These are phyloP conservation scores for Mesoligia furuncula DNA, from an alignment of 2,888 invertebrate species.

Conservation along the genomic window DNA sequence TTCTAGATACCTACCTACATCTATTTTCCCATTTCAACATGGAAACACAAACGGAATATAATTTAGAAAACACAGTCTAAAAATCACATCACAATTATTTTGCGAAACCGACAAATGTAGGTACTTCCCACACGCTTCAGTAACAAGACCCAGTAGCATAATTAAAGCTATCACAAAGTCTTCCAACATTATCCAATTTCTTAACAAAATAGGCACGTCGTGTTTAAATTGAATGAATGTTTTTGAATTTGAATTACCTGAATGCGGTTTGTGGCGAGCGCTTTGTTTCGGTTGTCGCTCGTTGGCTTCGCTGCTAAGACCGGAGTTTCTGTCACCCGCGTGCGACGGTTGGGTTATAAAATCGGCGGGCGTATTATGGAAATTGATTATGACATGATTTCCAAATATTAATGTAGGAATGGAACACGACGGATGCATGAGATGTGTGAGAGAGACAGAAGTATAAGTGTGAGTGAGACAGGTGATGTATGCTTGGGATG, in stretches of 20 bases:
- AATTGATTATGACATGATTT: constrained; percentile 12
- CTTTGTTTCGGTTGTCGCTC: constrained; percentile 63
- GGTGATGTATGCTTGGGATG: too few species aligned
- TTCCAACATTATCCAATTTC: constrained; percentile 38
- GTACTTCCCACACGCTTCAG: neutral
- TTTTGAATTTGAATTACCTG: constrained; percentile 61
- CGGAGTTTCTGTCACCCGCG: constrained; percentile 62
- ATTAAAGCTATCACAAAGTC: constrained; percentile 17
- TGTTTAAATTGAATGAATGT: constrained; percentile 59
- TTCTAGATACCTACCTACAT: too few species aligned
- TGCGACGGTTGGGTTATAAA: constrained; percentile 45
- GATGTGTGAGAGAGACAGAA: too few species aligned
- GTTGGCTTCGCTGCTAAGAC: constrained; percentile 57
- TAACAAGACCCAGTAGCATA: neutral
- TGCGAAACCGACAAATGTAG: too few species aligned
- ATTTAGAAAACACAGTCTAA: too few species aligned
- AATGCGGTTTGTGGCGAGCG: constrained; percentile 55
- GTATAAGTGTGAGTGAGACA: too few species aligned
- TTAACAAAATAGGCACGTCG: constrained; percentile 38
- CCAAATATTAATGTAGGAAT: too few species aligned
- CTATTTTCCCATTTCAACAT: too few species aligned
- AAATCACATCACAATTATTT: too few species aligned
- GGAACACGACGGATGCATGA: too few species aligned
- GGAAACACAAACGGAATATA: too few species aligned
- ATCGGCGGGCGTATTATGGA: constrained; percentile 29